phyloP scores from a whole-genome alignment of 2,113 vertebrate genomes.

The Gorsachius goisagi region DNA sequence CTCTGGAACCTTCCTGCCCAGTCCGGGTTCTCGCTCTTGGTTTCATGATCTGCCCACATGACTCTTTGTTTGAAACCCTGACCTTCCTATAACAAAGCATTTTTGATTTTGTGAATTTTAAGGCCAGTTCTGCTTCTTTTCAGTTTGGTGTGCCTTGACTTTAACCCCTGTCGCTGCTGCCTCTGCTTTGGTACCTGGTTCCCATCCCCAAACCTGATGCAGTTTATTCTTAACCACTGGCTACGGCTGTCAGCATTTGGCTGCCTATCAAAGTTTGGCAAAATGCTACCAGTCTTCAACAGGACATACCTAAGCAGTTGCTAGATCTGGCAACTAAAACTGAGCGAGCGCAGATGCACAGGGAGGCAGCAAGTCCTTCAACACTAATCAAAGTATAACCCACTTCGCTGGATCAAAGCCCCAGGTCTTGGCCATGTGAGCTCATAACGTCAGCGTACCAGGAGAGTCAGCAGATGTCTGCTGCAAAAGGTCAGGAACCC shows the following conservation, averaged over 20 bases:
- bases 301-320: neutral
- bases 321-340: neutral
- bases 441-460: too few species aligned
- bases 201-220: neutral
- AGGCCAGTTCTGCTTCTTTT: neutral
- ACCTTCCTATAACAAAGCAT: neutral
- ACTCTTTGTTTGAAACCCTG: neutral
- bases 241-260: neutral
- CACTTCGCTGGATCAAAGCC: neutral
- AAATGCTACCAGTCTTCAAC: neutral
- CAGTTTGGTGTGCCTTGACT: neutral
- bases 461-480: neutral
- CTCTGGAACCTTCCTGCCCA: neutral
- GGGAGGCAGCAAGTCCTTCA: neutral
- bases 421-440: neutral
- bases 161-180: neutral
- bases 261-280: neutral
- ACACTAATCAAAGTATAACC: neutral
- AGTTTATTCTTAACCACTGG: neutral
- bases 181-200: neutral
- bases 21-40: neutral
- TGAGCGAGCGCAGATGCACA: accelerated
- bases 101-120: neutral
- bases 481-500: neutral
- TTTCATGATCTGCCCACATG: neutral